Evolutionary conservation across 2,797 vertebrate species (phyloP), one percentile per base, ranked within the genome.

Genomic region (Erpetoichthys calabaricus): DNA sequence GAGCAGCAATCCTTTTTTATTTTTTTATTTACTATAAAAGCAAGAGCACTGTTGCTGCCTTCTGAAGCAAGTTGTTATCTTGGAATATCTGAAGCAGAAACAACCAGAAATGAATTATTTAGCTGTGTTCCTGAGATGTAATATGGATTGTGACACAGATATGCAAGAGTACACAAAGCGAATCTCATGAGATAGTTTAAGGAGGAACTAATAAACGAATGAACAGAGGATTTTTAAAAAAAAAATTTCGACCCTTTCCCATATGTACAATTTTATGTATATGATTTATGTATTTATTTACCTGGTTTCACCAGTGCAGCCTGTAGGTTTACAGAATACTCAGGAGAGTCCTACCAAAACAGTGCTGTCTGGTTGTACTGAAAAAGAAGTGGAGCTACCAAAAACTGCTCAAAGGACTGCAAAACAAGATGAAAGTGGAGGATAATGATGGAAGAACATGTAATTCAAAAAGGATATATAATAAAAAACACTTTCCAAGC

Each of bases 51-150:
- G 6, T 25, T 41, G 6, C 53, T 54, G 53, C 44, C 42, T 42
- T 54, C 41, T 42, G 41, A 54, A 54, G 5, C 53, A 54, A 54
- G 53, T 54, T 54, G 53, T 54, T 54, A 54, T 54, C 5, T n/a
- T 54, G 53, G 9, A 54, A 54, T 54, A 42, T 54, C 53, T 54
- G 53, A 54, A 42, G 53, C 53, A 54, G 41, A 41, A 54, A 42
- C 53, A 54, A 54, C 53, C 41, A 54, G 53, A 54, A 54, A 54
- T 54, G n/a, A 54, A 54, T 54, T 54, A 54, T 44, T 54, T 54
- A 54, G 53, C 53, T 54, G 53, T 54, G 53, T 54, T 54, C 53
- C 7, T 54, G 53, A 42, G 53, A 54, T 42, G 53, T 54, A 41
- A 54, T 54, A 54, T 54, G 41, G 53, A 54, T 54, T 54, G 53